Evolutionary conservation across 1,140 invertebrate species (phyloP), one percentile per base, ranked within the genome.

Genomic region (Ditylenchus dipsaci): DNA sequence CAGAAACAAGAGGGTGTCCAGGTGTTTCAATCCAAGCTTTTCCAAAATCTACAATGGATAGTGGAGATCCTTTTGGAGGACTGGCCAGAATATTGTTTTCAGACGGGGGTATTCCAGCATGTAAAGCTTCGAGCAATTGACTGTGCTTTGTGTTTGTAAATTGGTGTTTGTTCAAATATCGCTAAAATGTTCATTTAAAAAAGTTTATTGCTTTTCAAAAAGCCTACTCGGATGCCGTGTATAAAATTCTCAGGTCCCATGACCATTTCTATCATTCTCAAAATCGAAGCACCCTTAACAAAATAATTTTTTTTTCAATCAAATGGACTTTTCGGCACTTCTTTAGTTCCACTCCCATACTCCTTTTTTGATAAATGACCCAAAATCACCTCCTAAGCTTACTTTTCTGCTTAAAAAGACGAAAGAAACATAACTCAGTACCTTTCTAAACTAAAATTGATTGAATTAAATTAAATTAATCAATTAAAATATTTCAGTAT

Each of bases 11-110:
- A 11, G 77, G 77, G 38, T 76, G 79, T 19, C 78, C 78, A 63
- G 79, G 80, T 62, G 80, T 75, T 42, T 57, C 27, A 17, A 68
- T 76, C 74, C 74, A 76, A 15, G 58, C 57, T 56, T 72, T 53
- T 9, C 75, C 74, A 47, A 76, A 76, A 15, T 77, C 69, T 53
- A 61, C 43, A 19, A 76, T 75, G 47, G 49, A 53, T 26, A 53
- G n/a, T 7, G n/a, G n/a, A 38, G 33, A 38, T 38, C 33, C 33
- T 38, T 38, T 75, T 63, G 30, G 77, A 72, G 47, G 77, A 73
- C 1, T 77, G 62, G 17, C 73, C 73, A 21, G 29, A 45, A 63
- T 63, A 76, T 19, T 80, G 65, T 13, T 27, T 43, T 27, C 74
- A 38, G n/a, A 30, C 45, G 26, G 74, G 56, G 19, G 74, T 1